Conservation (phyloP, 1,140 invertebrate species). For the Lineus longissimus region DNA sequence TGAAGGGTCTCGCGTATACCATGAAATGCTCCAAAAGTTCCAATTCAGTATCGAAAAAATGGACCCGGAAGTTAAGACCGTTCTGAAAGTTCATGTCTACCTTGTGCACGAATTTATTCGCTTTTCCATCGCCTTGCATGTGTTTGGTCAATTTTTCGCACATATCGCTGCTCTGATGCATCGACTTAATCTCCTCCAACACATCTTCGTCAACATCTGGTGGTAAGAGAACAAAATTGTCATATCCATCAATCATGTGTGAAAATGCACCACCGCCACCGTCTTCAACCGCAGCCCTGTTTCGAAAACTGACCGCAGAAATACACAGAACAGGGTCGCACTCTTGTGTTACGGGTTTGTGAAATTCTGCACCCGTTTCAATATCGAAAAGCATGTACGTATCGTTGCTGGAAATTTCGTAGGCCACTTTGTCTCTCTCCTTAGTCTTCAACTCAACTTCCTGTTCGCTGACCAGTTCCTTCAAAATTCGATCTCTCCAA, state of each 20-base stretch:
- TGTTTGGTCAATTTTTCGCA: conserved; percentile 6
- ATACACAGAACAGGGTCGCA: conserved; percentile 5
- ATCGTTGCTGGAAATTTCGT: neutral
- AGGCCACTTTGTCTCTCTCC: conserved; percentile 7
- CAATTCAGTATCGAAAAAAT: conserved; percentile 3
- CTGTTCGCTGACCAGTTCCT: neutral
- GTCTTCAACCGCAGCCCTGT: neutral
- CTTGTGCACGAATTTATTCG: conserved; percentile 5
- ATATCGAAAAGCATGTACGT: conserved; percentile 7
- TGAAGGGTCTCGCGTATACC: neutral
- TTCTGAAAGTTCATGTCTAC: neutral
- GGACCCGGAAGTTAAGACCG: neutral
- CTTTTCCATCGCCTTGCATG: conserved; percentile 5
- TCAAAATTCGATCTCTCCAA: conserved; percentile 2
- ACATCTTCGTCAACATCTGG: neutral
- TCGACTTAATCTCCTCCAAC: neutral
- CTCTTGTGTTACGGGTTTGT: neutral
- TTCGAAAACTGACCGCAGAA: neutral
- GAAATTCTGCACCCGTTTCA: conserved; percentile 4
- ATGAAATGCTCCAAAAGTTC: conserved; percentile 6
- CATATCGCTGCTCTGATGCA: neutral
- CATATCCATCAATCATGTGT: neutral
- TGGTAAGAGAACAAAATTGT: conserved; percentile 1
- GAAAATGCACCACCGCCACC: neutral
- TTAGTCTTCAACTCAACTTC: neutral